Percentiles rank a stretch among this genome's conserved stretches.
Evolutionary conservation across 2,113 vertebrate species (phyloP).

Genomic region (Lamprotornis superbus): DNA sequence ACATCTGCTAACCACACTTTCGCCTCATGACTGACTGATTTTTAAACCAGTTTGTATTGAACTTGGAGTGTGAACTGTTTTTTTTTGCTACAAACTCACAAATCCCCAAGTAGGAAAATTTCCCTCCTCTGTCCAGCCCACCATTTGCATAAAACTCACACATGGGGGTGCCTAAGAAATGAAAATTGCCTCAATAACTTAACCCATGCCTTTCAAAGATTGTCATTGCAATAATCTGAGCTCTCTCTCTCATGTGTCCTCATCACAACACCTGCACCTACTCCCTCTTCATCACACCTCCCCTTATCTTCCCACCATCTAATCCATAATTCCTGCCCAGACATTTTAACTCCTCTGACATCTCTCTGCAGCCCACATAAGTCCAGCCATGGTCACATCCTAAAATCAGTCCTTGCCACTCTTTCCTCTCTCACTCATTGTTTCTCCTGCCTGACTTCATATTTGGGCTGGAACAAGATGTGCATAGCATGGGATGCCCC

Average conservation of each 20-base stretch:
- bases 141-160: background rate
- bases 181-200: background rate
- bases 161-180: fast-evolving
- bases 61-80: background rate
- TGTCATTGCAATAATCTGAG: background rate
- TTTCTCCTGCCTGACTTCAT: background rate
- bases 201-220: background rate
- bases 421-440: background rate
- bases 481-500: fast-evolving
- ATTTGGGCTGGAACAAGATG: background rate
- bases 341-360: background rate
- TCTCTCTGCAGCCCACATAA: background rate
- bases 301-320: background rate
- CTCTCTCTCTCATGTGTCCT: background rate
- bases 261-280: background rate
- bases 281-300: background rate
- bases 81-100: background rate
- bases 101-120: background rate
- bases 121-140: background rate
- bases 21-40: background rate
- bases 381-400: fast-evolving
- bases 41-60: background rate
- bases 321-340: background rate
- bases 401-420: background rate
- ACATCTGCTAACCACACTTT: background rate